Evolutionary conservation across 2,113 vertebrate species (phyloP).

Genomic region (Tyto alba): DNA sequence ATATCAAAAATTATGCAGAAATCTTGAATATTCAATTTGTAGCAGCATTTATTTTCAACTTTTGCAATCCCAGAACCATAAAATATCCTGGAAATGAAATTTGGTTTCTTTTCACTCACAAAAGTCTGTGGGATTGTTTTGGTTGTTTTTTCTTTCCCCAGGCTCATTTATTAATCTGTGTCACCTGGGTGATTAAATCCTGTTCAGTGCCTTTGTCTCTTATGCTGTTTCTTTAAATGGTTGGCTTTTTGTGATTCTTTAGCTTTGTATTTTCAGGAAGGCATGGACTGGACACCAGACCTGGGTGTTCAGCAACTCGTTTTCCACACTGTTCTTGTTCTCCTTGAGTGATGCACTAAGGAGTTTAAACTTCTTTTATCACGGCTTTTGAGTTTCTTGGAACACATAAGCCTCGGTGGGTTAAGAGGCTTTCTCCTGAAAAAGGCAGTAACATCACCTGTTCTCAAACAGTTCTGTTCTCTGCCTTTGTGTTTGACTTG

Average conservation of each 20-base stretch:
- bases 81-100: neutral
- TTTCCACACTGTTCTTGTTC: neutral
- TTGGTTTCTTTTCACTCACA: neutral
- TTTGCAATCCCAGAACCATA: neutral
- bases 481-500: neutral
- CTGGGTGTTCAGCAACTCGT: neutral
- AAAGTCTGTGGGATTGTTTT: neutral
- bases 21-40: neutral
- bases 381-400: neutral
- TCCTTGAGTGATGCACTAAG: neutral
- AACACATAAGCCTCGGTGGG: neutral
- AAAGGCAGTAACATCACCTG: neutral
- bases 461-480: neutral
- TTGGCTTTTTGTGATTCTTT: neutral
- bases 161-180: neutral
- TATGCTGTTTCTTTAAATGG: neutral
- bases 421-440: neutral
- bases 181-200: neutral
- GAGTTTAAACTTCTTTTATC: neutral
- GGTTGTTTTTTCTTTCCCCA: neutral
- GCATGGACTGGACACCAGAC: accelerated
- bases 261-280: neutral
- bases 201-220: accelerated
- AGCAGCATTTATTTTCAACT: neutral
- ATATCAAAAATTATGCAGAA: neutral